phyloP scores from a whole-genome alignment of 2,113 vertebrate genomes.

The Rhegmatorhina hoffmannsi region DNA sequence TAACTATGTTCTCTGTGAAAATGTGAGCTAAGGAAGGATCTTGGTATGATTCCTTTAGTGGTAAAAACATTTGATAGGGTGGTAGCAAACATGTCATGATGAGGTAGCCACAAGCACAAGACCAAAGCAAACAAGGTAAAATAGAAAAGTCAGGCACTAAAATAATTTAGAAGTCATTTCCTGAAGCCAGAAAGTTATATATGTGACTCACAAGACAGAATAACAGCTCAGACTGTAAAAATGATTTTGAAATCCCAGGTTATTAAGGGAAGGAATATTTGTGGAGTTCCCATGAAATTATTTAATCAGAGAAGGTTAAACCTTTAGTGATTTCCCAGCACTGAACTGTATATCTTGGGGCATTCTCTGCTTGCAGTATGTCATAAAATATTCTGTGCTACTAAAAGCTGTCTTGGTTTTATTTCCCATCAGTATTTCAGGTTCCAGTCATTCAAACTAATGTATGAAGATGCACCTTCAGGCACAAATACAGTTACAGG shows the following conservation, averaged over 20 bases:
- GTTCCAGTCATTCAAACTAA: background rate
- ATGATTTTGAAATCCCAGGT: background rate
- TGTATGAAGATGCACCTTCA: background rate
- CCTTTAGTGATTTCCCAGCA: background rate
- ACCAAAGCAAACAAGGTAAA: background rate
- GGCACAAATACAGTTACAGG: background rate
- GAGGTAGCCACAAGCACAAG: background rate
- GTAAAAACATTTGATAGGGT: background rate
- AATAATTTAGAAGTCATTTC: background rate
- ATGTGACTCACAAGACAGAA: background rate
- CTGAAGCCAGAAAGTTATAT: background rate
- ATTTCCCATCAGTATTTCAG: slow-evolving; percentile 18
- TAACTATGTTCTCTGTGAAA: background rate
- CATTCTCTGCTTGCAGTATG: background rate
- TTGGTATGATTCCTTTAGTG: background rate
- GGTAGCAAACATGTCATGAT: background rate
- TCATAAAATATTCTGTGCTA: background rate
- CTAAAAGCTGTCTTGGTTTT: slow-evolving; percentile 1
- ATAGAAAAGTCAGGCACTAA: background rate
- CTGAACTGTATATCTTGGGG: background rate
- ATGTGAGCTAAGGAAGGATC: background rate
- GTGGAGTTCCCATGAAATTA: background rate
- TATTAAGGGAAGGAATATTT: background rate
- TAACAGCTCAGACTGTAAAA: background rate
- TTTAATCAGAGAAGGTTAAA: background rate